phyloP scores from a whole-genome alignment of 1,140 invertebrate species.

The Procambarus virginalis region DNA sequence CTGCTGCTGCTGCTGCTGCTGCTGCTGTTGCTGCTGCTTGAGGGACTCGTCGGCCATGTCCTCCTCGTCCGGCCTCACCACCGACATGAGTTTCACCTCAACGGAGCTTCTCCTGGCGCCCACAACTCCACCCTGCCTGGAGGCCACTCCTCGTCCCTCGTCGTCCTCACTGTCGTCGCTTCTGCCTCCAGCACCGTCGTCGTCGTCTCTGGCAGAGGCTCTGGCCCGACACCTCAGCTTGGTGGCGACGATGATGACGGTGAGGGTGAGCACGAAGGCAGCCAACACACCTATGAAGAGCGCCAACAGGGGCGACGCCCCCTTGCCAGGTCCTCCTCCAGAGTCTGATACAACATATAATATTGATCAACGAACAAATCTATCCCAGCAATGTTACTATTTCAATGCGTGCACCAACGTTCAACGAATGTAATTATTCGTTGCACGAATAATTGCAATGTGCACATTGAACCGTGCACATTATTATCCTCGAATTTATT shows the following conservation, averaged over 20 bases:
- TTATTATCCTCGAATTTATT: no score
- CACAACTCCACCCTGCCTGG: not conserved
- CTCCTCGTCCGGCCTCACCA: not conserved
- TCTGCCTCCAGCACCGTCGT: not conserved
- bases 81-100: conserved; percentile 10
- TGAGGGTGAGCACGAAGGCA: conserved; percentile 35
- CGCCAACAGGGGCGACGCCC: conserved; percentile 29
- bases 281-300: conserved; percentile 39
- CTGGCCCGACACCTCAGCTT: conserved; percentile 35
- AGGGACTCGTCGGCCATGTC: not conserved
- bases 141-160: not conserved
- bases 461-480: no score
- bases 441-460: no score
- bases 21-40: conserved; percentile 17
- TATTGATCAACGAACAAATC: no score
- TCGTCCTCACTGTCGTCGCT: conserved; percentile 30
- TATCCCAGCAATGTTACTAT: no score
- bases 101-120: not conserved
- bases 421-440: no score
- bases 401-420: no score
- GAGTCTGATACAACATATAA: conserved; percentile 6
- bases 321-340: conserved; percentile 20
- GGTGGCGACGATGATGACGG: conserved; percentile 44
- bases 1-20: conserved; percentile 5
- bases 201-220: not conserved